Conservation (phyloP, 2,797 vertebrate species). For the Ceyx erithaca region DNA sequence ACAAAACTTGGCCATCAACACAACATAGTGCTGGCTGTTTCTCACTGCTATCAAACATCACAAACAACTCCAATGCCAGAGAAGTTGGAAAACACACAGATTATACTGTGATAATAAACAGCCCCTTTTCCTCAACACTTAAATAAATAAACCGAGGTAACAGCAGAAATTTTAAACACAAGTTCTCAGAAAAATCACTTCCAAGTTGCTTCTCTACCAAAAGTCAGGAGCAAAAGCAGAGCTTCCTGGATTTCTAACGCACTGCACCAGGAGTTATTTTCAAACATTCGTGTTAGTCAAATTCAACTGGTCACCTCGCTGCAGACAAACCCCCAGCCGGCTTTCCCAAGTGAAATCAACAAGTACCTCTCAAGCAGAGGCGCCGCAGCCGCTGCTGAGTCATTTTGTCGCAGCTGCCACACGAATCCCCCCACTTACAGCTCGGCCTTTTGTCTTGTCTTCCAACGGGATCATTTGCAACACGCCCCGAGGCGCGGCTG, state of each 20-base stretch:
- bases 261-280: not conserved
- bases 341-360: not conserved
- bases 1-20: not conserved
- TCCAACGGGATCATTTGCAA: not conserved
- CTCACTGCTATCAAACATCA: not conserved
- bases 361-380: not conserved
- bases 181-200: not conserved
- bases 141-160: not conserved
- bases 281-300: not conserved
- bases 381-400: not conserved
- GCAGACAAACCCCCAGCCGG: not conserved
- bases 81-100: not conserved
- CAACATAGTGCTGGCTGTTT: not conserved
- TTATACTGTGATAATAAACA: not conserved
- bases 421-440: slow-evolving; percentile 67
- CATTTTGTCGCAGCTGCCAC: not conserved
- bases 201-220: rapidly evolving
- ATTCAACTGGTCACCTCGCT: not conserved
- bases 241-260: not conserved
- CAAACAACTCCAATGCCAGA: not conserved
- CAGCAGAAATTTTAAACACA: not conserved
- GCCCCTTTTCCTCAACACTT: not conserved
- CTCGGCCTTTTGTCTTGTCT: slow-evolving; percentile 59
- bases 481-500: not conserved
- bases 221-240: not conserved